Evolutionary conservation across 1,140 invertebrate species (phyloP).

Genomic region (Bombus consobrinus): DNA sequence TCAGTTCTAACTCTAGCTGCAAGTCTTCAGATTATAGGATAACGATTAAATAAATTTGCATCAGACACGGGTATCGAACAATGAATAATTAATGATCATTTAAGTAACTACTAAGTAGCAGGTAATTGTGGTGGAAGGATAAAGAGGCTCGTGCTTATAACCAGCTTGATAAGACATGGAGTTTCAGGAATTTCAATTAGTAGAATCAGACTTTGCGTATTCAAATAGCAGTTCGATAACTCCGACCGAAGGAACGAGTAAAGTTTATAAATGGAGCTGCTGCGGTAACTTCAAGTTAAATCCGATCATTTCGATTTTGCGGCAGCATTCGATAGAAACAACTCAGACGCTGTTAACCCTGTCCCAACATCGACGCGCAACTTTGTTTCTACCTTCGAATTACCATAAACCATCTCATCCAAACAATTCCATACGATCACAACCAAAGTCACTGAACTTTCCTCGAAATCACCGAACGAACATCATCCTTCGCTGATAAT

Average conservation of each 20-base stretch:
- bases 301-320: conserved; percentile 1
- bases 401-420: no score
- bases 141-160: no score
- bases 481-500: background rate
- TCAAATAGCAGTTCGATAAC: background rate
- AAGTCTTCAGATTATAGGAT: no score
- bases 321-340: background rate
- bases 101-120: no score
- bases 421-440: background rate
- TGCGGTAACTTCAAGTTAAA: background rate
- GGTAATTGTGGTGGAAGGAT: no score
- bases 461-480: background rate
- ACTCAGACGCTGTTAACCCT: background rate
- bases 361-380: background rate
- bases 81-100: no score
- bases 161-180: no score
- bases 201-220: background rate
- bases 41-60: no score
- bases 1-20: no score
- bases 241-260: background rate
- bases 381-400: background rate
- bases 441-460: background rate
- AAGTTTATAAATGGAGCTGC: background rate
- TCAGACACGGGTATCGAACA: no score
- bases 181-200: background rate